Base-by-base conservation (phyloP, 2,113 vertebrate genomes). In the Halcyon malimbica region DNA sequence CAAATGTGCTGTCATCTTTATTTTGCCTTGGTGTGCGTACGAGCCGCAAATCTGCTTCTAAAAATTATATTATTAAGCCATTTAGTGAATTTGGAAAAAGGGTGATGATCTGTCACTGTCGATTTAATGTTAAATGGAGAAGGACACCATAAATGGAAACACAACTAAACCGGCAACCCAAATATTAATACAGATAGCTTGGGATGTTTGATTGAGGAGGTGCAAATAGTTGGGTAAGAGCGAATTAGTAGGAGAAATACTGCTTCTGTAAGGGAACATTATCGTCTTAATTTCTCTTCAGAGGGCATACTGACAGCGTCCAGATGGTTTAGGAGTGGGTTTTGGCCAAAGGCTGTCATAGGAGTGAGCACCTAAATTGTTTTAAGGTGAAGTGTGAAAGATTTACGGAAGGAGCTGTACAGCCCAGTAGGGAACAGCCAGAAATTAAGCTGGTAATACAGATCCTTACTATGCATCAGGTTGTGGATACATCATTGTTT, bases 1-100 rank as follows among this genome's bases (percentile, higher is more conserved):
- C 97, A 94, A 96, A 92, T 94, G 96, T 51, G 88, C 96, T 96
- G 94, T 97, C 96, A 94, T 96, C 95, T 97, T 96, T 97, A 97
- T 97, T 97, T 97, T 96, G 94, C 82, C 90, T 95, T 41, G 74
- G 67, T 18, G 78, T 83, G 79, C 33, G 67, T 39, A 74, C 25
- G 10, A 92, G 90, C 82, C 19, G 35, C 94, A 89, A 81, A 97
- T 94, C 79, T 95, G 78, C 70, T 95, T 75, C 80, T 92, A 92
- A 78, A 96, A 97, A 96, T 97, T 95, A 69, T 85, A 93, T 96
- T 96, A 95, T 92, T 88, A 94, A 90, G 83, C 81, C 67, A 84
- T 96, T 94, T 89, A 95, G 91, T 91, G 92, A 82, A 85, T 95
- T 94, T 93, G 89, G 87, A 16, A 37, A 74, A 90, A 85, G 81